These are phyloP conservation scores for Folsomia candida DNA, from an alignment of 2,888 invertebrate species.

Conservation along the genomic window DNA sequence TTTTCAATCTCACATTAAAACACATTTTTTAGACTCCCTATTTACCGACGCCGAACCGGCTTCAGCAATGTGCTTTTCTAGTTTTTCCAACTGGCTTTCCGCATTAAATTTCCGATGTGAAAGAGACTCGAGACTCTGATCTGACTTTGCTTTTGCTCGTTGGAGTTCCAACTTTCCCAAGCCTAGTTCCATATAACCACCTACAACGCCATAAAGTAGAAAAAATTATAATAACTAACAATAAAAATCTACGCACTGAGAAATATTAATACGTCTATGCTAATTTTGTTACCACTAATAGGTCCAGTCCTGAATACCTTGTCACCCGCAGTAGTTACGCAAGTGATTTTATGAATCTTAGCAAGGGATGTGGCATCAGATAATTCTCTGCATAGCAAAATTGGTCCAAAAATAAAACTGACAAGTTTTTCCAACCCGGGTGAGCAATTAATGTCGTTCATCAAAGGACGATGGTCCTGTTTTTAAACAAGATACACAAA, in stretches of 20 bases:
- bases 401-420: slow-evolving; percentile 57
- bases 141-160: slow-evolving; percentile 11
- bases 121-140: background rate
- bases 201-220: slow-evolving; percentile 2
- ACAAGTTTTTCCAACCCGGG: background rate
- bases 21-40: background rate
- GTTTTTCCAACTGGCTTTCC: background rate
- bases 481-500: too few relatives aligned
- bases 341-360: slow-evolving; percentile 55
- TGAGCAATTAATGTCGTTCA: background rate
- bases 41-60: background rate
- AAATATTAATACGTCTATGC: too few relatives aligned
- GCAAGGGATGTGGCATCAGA: slow-evolving; percentile 53
- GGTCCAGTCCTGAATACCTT: slow-evolving; percentile 34
- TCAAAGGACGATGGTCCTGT: too few relatives aligned
- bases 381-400: slow-evolving; percentile 57
- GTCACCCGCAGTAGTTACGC: slow-evolving; percentile 59
- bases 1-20: background rate
- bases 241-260: background rate
- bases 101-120: background rate
- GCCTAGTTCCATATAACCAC: slow-evolving; percentile 14
- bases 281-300: slow-evolving; percentile 53
- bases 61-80: background rate
- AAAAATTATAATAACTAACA: background rate
- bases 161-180: slow-evolving; percentile 27